phyloP scores from a whole-genome alignment of 2,113 vertebrate species.

The Peromyscus californicus region DNA sequence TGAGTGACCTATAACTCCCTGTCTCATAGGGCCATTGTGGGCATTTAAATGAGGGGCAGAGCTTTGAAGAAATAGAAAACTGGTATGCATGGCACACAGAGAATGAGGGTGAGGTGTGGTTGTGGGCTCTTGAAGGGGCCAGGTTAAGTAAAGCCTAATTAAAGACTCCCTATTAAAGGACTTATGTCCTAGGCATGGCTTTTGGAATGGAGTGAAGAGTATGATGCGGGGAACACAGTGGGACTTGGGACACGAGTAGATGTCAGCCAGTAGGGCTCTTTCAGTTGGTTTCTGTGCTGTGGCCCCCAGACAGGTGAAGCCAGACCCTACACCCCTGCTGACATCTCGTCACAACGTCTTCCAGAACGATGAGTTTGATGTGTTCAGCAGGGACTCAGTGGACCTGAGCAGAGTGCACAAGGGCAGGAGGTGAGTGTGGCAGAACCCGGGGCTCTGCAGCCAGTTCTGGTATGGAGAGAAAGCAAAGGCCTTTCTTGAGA shows the following conservation, averaged over 20 bases:
- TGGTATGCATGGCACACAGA: not conserved
- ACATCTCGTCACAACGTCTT: slow-evolving; percentile 92
- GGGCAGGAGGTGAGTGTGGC: slow-evolving; percentile 92
- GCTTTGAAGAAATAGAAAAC: not conserved
- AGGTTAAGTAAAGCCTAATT: not conserved
- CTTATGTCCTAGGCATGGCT: not conserved
- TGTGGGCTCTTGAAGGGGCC: not conserved
- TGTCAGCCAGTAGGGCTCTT: not conserved
- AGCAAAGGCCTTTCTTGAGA: not conserved
- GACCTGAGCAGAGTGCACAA: slow-evolving; percentile 96
- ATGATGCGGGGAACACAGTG: not conserved
- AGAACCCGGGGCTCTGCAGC: rapidly evolving
- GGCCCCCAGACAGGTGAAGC: slow-evolving; percentile 87
- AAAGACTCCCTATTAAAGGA: not conserved
- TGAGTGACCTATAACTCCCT: not conserved
- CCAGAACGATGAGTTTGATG: slow-evolving; percentile 97
- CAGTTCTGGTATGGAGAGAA: not conserved
- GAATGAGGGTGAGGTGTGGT: not conserved
- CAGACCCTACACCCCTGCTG: slow-evolving; percentile 89
- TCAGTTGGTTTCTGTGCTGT: not conserved
- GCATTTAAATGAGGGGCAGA: not conserved
- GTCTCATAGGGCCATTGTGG: not conserved
- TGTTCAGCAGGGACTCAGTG: slow-evolving; percentile 94
- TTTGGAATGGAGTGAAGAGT: not conserved
- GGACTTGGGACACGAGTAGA: not conserved